Evolutionary conservation across 2,113 vertebrate genomes (phyloP).

Genomic region (Tapirus terrestris): DNA sequence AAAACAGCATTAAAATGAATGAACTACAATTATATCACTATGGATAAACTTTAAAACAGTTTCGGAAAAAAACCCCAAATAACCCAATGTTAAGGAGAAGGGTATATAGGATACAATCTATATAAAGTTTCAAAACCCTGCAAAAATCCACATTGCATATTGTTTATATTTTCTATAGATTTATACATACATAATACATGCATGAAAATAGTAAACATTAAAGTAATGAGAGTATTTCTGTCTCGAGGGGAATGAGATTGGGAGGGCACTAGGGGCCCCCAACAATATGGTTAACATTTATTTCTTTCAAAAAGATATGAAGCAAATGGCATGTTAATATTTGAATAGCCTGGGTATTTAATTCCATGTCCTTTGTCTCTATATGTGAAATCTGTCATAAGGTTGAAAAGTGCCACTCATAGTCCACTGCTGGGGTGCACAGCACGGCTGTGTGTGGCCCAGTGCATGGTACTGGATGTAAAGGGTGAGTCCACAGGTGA

Average conservation of each 20-base stretch:
- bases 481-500: neutral
- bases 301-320: neutral
- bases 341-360: neutral
- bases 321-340: neutral
- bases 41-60: slow-evolving; percentile 10
- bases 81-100: neutral
- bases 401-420: neutral
- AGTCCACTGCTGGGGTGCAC: neutral
- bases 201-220: neutral
- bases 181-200: neutral
- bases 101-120: neutral
- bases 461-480: neutral
- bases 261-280: neutral
- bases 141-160: neutral
- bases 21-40: neutral
- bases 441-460: neutral
- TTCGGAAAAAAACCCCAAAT: neutral
- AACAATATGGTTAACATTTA: neutral
- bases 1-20: slow-evolving; percentile 31
- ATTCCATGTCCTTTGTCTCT: neutral
- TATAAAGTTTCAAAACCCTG: neutral
- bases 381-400: neutral
- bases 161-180: neutral
- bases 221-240: neutral
- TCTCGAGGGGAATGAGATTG: neutral